Evolutionary conservation across 2,797 vertebrate species (phyloP).

Genomic region (Fringilla coelebs): DNA sequence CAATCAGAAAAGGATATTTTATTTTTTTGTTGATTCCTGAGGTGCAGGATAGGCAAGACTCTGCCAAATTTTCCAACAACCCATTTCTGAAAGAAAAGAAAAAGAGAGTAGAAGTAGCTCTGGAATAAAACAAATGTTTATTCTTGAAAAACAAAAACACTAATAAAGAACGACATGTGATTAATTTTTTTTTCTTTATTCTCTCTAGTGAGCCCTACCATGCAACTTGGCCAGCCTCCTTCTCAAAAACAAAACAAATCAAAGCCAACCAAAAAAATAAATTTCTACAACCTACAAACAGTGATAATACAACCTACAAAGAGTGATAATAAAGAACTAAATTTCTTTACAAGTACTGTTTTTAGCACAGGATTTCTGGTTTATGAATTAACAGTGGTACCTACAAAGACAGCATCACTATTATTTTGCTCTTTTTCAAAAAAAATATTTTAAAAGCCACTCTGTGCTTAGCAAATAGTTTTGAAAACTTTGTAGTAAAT

Average conservation of each 20-base stretch:
- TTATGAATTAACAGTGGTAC: not conserved
- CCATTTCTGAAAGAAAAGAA: not conserved
- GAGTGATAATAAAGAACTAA: not conserved
- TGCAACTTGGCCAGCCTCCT: not conserved
- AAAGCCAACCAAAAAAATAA: not conserved
- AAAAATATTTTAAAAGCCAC: not conserved
- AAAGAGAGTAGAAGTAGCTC: not conserved
- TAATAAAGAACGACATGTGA: not conserved
- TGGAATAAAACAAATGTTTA: not conserved
- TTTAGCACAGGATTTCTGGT: not conserved
- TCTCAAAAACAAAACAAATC: not conserved
- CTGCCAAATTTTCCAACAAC: constrained; percentile 1
- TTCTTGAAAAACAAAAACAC: not conserved
- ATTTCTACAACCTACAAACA: not conserved
- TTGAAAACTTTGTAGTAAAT: not conserved
- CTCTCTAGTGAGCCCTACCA: not conserved
- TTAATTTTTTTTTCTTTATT: not conserved
- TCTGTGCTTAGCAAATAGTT: not conserved
- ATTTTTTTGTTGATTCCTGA: not conserved
- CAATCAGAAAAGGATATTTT: not conserved
- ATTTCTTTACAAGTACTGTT: not conserved
- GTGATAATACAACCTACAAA: not conserved
- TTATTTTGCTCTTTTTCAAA: not conserved
- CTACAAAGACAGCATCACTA: not conserved
- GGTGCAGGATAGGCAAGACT: not conserved